phyloP scores from a whole-genome alignment of 2,797 vertebrate species.

The Neoniphon sammara region DNA sequence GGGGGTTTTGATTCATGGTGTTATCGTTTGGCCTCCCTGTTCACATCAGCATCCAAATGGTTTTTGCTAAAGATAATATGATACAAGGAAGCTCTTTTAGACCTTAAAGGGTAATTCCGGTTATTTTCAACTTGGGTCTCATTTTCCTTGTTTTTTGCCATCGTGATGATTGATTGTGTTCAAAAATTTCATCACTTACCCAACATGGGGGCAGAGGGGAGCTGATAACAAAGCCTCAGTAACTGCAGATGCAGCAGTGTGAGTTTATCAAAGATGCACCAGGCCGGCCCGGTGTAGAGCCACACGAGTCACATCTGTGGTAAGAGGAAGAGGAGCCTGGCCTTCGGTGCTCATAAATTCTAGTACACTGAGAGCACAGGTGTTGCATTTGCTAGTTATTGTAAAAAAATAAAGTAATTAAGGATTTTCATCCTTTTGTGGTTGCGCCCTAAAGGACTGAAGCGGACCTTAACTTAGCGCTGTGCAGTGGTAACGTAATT shows the following conservation, averaged over 20 bases:
- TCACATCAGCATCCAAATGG: too few species aligned
- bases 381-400: conserved; percentile 28
- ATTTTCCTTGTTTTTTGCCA: too few species aligned
- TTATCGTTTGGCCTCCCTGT: too few species aligned
- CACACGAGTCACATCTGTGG: conserved; percentile 7
- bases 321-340: neutral
- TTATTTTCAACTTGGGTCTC: too few species aligned
- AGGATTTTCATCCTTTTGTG: conserved; percentile 32
- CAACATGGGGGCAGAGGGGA: too few species aligned
- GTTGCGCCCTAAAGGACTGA: conserved; percentile 27
- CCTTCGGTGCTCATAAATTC: conserved; percentile 15
- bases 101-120: too few species aligned
- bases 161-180: too few species aligned
- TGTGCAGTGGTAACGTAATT: conserved; percentile 22
- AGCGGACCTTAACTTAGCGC: conserved; percentile 7
- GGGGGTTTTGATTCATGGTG: too few species aligned
- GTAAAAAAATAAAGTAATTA: conserved; percentile 41
- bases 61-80: too few species aligned
- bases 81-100: too few species aligned
- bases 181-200: too few species aligned
- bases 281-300: neutral
- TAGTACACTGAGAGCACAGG: conserved; percentile 28
- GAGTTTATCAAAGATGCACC: neutral
- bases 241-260: neutral
- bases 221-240: too few species aligned